Evolutionary conservation across 2,797 vertebrate species (phyloP).

Genomic region (Onychomys arenicola): DNA sequence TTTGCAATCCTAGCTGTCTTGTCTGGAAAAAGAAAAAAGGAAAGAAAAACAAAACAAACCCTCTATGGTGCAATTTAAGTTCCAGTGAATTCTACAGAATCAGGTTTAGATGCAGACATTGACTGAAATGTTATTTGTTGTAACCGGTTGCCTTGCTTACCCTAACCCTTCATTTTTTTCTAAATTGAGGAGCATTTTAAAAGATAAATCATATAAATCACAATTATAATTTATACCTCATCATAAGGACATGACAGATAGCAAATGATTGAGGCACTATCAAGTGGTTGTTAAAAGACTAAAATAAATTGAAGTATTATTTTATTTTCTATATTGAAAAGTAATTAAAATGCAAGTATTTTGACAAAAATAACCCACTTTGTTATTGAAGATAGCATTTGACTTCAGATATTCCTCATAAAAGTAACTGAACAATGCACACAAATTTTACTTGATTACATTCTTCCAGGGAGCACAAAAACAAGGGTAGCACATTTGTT

Average conservation of each 20-base stretch:
- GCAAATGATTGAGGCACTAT: not conserved
- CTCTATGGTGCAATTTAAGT: not conserved
- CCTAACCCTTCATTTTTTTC: too few species aligned
- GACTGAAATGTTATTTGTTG: not conserved
- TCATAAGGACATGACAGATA: not conserved
- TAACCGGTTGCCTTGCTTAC: not conserved
- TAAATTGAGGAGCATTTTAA: not conserved
- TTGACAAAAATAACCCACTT: not conserved
- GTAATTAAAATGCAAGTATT: not conserved
- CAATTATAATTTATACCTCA: not conserved
- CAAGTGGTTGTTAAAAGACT: not conserved
- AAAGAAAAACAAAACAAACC: not conserved
- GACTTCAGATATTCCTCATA: not conserved
- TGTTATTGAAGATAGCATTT: slow-evolving; percentile 21
- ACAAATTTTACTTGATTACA: not conserved
- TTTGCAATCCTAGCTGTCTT: not conserved
- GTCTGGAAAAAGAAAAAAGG: not conserved
- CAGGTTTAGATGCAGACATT: not conserved
- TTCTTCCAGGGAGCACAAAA: not conserved
- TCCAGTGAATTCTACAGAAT: not conserved
- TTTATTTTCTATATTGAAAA: not conserved
- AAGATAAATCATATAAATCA: not conserved
- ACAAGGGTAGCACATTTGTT: not conserved
- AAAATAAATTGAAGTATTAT: not conserved
- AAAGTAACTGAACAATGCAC: not conserved